Percentiles rank a stretch among this genome's conserved stretches.
phyloP scores from a whole-genome alignment of 2,113 vertebrate species.

The Pseudorectes ferrugineus region DNA sequence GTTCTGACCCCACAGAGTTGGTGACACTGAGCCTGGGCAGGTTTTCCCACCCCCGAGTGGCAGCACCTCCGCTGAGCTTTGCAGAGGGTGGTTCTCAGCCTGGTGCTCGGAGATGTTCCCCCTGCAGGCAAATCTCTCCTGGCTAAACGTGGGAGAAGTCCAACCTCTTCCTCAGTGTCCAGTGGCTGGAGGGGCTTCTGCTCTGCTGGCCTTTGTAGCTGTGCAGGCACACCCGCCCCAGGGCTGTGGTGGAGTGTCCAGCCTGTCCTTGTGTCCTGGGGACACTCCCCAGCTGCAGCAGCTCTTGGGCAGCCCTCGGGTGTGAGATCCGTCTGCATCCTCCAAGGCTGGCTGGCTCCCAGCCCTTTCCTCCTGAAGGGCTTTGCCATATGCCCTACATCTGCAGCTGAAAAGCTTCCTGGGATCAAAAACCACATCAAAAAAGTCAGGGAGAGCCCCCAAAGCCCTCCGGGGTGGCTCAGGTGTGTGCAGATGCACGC shows the following conservation, averaged over 20 bases:
- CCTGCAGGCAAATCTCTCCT: neutral
- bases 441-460: neutral
- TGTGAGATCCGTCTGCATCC: neutral
- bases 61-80: neutral
- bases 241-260: neutral
- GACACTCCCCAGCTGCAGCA: neutral
- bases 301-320: accelerated
- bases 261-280: neutral
- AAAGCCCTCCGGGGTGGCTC: neutral
- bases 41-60: no score
- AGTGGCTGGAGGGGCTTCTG: neutral
- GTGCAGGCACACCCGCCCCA: neutral
- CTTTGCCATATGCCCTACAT: neutral
- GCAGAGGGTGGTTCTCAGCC: neutral
- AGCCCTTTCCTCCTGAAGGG: neutral
- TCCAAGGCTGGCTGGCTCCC: neutral
- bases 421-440: neutral
- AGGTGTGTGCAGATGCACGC: neutral
- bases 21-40: accelerated
- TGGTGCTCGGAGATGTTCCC: neutral
- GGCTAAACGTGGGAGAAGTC: accelerated
- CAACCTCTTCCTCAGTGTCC: neutral
- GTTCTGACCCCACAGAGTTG: neutral
- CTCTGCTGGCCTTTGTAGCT: neutral
- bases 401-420: neutral